These are phyloP conservation scores for Setophaga coronata DNA, from an alignment of 2,113 vertebrate species.

Conservation along the genomic window DNA sequence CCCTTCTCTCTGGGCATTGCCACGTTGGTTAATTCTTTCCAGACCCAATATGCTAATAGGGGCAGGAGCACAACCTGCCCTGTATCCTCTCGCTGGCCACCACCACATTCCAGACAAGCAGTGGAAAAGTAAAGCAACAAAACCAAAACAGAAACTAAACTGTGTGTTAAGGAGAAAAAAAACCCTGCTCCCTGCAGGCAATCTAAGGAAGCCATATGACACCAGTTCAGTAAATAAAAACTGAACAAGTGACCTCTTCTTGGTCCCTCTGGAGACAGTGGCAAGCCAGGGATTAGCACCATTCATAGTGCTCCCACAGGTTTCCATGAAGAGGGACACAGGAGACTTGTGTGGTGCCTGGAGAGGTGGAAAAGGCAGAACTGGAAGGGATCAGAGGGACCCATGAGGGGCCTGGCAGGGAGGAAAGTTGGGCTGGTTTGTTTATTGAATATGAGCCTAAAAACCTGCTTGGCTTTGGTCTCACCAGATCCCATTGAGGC, in stretches of 20 bases:
- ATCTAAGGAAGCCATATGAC: not conserved
- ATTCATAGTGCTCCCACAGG: not conserved
- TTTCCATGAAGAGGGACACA: not conserved
- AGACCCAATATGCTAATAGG: not conserved
- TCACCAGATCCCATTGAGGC: not conserved
- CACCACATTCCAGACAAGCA: not conserved
- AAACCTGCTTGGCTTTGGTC: not conserved
- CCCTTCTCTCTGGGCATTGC: not conserved
- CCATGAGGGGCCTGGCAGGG: not conserved
- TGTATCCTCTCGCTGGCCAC: not conserved
- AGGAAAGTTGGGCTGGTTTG: not conserved
- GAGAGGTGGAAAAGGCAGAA: not conserved
- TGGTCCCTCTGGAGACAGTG: not conserved
- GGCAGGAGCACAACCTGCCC: not conserved
- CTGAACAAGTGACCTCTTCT: constrained; percentile 2
- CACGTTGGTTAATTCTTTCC: not conserved
- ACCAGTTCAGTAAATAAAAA: not conserved
- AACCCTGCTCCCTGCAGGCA: not conserved
- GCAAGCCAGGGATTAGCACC: not conserved
- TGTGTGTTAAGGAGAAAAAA: not conserved
- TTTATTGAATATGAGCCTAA: not conserved
- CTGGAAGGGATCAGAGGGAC: not conserved
- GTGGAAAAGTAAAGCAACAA: not conserved
- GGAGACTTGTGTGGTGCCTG: not conserved
- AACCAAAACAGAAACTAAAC: constrained; percentile 8